phyloP scores from a whole-genome alignment of 2,888 invertebrate genomes.

The Eledone cirrhosa region DNA sequence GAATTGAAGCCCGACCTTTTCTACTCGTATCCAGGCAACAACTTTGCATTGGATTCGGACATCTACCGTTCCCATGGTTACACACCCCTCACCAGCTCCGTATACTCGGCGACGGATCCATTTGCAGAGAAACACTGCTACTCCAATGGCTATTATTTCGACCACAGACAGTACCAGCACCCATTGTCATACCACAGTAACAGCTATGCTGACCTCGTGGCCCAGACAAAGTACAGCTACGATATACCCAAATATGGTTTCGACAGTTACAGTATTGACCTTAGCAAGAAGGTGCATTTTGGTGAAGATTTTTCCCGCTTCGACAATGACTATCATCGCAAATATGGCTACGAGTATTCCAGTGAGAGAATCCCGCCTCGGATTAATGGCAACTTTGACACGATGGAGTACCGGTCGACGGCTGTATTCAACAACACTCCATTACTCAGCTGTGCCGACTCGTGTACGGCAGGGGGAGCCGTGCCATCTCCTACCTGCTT shows the following conservation, averaged over 20 bases:
- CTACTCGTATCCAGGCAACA: slow-evolving; percentile 58
- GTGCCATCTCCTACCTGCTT: slow-evolving; percentile 39
- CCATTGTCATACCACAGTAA: slow-evolving; percentile 59
- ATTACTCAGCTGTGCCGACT: slow-evolving; percentile 47
- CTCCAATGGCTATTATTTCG: slow-evolving; percentile 61
- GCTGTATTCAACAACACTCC: slow-evolving; percentile 49
- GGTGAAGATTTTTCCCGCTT: slow-evolving; percentile 54
- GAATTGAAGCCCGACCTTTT: slow-evolving; percentile 61
- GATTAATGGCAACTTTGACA: slow-evolving; percentile 55
- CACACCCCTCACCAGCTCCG: slow-evolving; percentile 47
- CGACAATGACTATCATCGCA: slow-evolving; percentile 51
- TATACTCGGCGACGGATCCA: slow-evolving; percentile 52
- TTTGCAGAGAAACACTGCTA: slow-evolving; percentile 59
- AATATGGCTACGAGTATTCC: slow-evolving; percentile 54
- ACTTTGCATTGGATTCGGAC: slow-evolving; percentile 58
- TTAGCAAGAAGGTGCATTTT: slow-evolving; percentile 60
- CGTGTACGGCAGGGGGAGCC: slow-evolving; percentile 40
- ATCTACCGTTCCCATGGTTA: slow-evolving; percentile 55
- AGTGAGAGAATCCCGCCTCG: slow-evolving; percentile 49
- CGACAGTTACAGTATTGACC: slow-evolving; percentile 61
- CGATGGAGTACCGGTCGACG: slow-evolving; percentile 54
- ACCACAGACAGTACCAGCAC: slow-evolving; percentile 63
- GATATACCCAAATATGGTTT: slow-evolving; percentile 60
- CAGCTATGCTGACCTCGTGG: slow-evolving; percentile 61
- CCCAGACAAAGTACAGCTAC: slow-evolving; percentile 60